Evolutionary conservation across 2,888 invertebrate species (phyloP), one percentile per base, ranked within the genome.

Genomic region (Tetranychus truncatus): DNA sequence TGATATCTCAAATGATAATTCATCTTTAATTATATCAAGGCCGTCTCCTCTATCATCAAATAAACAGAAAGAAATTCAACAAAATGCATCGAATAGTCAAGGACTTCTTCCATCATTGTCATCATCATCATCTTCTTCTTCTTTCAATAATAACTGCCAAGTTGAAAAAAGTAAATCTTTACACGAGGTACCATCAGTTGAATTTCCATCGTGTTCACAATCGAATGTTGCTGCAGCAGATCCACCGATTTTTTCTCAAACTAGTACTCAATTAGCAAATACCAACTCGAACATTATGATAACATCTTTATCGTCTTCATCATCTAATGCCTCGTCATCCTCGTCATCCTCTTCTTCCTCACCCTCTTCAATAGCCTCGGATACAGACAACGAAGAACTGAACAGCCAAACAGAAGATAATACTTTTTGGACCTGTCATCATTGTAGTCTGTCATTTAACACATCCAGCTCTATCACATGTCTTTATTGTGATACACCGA

Each of bases 381-480:
- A n/a, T n/a, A 11, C 44, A 8, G 44, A 44, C n/a, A 72, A 45
- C n/a, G 72, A 18, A 72, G 45, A 72, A 11, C 44, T 6, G 1
- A 72, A 20, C n/a, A 69, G 69, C 3, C 69, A 69, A 69, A 24
- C 55, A 15, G 55, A 69, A 2, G 69, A 69, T 20, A 20, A 20
- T 11, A 20, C 69, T n/a, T 20, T 34, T 66, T 93, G 93, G 92
- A 91, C 90, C 78, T 93, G 93, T 84, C 86, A 87, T 76, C 89
- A 90, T 83, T 94, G 93, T 83, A 91, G 91, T 82, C 93, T 90
- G 84, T 89, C 91, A 77, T 91, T 91, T 83, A 91, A 92, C 84
- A 89, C 89, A 78, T 86, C 90, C 81, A 89, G 89, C 87, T 88
- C 88, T 78, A 88, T 88, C 73, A 86, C 86, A 79, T 93, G 93